Conservation (phyloP, 2,113 vertebrate species). For the Malurus cyaneus region DNA sequence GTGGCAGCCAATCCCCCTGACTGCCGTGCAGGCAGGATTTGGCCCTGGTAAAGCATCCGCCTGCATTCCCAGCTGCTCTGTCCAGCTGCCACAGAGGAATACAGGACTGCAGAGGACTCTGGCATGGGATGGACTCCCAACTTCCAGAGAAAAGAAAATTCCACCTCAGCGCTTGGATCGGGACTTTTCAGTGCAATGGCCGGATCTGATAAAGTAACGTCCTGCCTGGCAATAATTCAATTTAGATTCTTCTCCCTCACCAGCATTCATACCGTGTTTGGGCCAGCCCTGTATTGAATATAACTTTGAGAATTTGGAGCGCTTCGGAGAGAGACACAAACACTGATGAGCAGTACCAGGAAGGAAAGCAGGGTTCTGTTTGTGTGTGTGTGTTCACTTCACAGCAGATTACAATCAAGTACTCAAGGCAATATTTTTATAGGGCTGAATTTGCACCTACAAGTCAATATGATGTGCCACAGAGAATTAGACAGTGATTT, state of each 20-base stretch:
- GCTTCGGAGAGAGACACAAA: accelerated
- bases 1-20: background rate
- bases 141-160: background rate
- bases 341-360: background rate
- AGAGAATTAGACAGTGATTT: background rate
- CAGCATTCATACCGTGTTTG: background rate
- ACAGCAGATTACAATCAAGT: background rate
- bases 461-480: background rate
- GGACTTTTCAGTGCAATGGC: accelerated
- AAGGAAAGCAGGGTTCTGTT: background rate
- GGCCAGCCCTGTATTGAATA: background rate
- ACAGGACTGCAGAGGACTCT: background rate
- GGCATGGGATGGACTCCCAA: background rate
- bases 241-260: background rate
- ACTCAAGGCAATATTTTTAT: background rate
- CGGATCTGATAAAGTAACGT: background rate
- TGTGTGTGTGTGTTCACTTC: background rate
- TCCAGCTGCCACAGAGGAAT: constrained; percentile 12
- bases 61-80: constrained; percentile 53
- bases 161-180: background rate
- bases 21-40: background rate
- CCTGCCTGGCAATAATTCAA: background rate
- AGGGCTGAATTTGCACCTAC: background rate
- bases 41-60: background rate
- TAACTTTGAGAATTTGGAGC: background rate